Evolutionary conservation across 2,797 vertebrate species (phyloP).

Genomic region (Cheirogaleus major): DNA sequence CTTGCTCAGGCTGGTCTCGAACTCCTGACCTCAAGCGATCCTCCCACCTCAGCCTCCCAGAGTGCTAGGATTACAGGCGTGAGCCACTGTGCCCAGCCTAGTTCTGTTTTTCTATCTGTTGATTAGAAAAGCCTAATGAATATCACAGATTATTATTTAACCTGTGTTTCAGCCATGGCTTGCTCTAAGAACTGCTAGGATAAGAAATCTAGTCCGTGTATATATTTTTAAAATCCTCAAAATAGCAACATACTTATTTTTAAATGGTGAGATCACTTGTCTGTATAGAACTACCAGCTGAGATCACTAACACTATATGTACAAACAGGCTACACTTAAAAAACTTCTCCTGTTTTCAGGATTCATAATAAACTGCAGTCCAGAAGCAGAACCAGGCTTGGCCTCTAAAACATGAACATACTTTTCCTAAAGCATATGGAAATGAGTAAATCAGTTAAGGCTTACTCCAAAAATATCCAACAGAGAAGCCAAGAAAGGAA

Average conservation of each 20-base stretch:
- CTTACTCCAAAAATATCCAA: conserved; percentile 9
- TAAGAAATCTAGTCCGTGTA: conserved; percentile 15
- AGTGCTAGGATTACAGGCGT: too few relatives aligned
- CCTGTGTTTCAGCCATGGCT: not conserved
- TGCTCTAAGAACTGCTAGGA: not conserved
- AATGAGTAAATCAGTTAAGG: conserved; percentile 27
- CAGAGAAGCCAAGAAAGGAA: conserved; percentile 12
- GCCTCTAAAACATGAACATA: not conserved
- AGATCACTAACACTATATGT: not conserved
- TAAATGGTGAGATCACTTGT: conserved; percentile 30
- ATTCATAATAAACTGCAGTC: not conserved
- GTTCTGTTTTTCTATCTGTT: not conserved
- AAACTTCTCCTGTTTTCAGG: conserved; percentile 15
- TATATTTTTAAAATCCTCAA: not conserved
- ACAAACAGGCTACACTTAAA: conserved; percentile 32
- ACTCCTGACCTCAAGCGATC: too few relatives aligned
- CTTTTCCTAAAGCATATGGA: conserved; percentile 55
- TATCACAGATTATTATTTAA: not conserved
- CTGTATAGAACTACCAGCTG: not conserved
- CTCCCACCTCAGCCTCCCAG: too few relatives aligned
- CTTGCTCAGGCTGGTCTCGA: too few relatives aligned
- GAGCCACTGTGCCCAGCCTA: too few relatives aligned
- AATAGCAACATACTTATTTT: conserved; percentile 54
- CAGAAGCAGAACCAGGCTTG: conserved; percentile 7
- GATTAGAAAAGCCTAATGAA: not conserved